Conservation (phyloP, 1,140 invertebrate species). For the Kradibia gibbosae region DNA sequence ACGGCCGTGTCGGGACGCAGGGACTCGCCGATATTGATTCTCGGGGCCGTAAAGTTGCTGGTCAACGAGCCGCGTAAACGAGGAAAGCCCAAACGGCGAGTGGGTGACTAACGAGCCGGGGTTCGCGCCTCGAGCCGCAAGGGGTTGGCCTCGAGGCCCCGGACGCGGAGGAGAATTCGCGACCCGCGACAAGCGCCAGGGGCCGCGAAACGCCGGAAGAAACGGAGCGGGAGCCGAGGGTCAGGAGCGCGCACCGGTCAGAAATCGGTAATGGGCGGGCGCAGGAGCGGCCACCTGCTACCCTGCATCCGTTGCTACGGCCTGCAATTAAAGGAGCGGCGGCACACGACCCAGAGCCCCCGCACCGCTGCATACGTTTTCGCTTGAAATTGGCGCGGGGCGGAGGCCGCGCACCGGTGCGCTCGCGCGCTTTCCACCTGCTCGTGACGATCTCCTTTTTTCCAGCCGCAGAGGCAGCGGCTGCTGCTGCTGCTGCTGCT, state of each 20-base stretch:
- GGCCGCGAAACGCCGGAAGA: background rate
- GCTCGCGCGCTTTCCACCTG: constrained; percentile 56
- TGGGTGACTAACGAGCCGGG: background rate
- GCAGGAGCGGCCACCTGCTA: constrained; percentile 10
- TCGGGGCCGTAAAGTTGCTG: background rate
- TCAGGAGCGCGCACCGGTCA: background rate
- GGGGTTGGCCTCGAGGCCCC: too few species aligned
- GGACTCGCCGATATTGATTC: constrained; percentile 11
- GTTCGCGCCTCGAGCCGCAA: background rate
- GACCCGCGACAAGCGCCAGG: too few species aligned
- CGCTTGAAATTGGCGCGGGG: background rate
- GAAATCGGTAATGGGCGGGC: constrained; percentile 45
- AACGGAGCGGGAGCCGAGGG: background rate
- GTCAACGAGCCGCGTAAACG: constrained; percentile 18
- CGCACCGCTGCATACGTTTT: background rate
- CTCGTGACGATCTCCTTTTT: constrained; percentile 31
- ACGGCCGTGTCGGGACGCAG: background rate
- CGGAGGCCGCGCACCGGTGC: background rate
- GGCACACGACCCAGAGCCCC: constrained; percentile 49
- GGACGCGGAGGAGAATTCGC: too few species aligned
- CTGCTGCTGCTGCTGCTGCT: background rate
- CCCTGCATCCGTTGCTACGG: constrained; percentile 52
- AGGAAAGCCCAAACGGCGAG: background rate
- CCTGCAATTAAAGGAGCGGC: constrained; percentile 53
- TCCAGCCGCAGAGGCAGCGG: background rate